A percentile compares a stretch with the other conserved stretches of the same genome.
These are phyloP conservation scores for Cactoblastis cactorum DNA, from an alignment of 2,888 invertebrate genomes.

Conservation along the genomic window DNA sequence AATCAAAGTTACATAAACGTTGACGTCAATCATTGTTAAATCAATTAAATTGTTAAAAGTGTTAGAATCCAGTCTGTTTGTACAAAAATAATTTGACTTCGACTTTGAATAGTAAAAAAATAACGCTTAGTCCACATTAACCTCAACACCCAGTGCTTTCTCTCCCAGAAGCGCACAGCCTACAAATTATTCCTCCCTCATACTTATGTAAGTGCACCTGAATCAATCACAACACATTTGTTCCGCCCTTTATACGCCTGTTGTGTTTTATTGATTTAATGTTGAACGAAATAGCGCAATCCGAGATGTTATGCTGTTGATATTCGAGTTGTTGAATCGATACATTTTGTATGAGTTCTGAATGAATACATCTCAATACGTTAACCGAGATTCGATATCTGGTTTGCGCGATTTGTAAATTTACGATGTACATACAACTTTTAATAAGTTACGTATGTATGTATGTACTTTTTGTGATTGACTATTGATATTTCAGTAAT, in stretches of 20 bases:
- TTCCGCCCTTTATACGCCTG: slow-evolving; percentile 59
- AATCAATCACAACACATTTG: slow-evolving; percentile 71
- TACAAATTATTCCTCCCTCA: slow-evolving; percentile 78
- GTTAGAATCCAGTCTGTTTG: no score
- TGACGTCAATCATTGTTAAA: no score
- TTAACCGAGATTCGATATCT: slow-evolving; percentile 1
- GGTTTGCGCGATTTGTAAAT: background rate
- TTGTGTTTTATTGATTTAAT: slow-evolving; percentile 55
- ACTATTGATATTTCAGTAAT: no score
- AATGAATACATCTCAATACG: slow-evolving; percentile 10
- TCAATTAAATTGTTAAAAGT: no score
- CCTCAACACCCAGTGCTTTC: slow-evolving; percentile 23
- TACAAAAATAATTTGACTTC: no score
- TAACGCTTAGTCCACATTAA: slow-evolving; percentile 43
- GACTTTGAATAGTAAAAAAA: no score
- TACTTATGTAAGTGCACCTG: slow-evolving; percentile 72
- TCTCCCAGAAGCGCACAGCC: slow-evolving; percentile 55
- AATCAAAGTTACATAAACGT: no score
- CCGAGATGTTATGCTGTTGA: slow-evolving; percentile 18
- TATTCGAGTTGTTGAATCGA: slow-evolving; percentile 8
- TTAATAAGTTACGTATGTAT: background rate
- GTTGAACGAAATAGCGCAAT: slow-evolving; percentile 48
- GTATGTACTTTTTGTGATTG: no score
- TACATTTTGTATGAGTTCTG: slow-evolving; percentile 7
- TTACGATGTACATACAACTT: no score